Conservation (phyloP, 2,888 invertebrate genomes). For the Plagodis dolabraria region DNA sequence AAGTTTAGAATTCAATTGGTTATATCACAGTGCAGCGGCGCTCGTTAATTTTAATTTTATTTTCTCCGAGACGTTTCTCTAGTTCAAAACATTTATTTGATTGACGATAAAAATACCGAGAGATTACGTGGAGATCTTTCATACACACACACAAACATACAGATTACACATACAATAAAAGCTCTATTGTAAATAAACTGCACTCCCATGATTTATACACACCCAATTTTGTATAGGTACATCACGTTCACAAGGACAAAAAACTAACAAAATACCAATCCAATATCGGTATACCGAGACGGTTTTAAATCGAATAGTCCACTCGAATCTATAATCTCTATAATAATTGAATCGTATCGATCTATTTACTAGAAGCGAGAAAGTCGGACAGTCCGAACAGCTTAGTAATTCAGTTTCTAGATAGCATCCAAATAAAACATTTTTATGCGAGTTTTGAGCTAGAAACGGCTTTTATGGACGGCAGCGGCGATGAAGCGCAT, state of each 20-base stretch:
- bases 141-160: slow-evolving; percentile 9
- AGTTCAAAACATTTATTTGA: slow-evolving; percentile 21
- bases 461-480: not conserved
- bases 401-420: slow-evolving; percentile 15
- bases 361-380: slow-evolving; percentile 16
- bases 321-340: slow-evolving; percentile 4
- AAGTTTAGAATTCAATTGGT: slow-evolving; percentile 24
- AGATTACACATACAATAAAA: not conserved
- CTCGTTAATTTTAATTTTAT: slow-evolving; percentile 14
- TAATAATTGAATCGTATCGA: slow-evolving; percentile 9
- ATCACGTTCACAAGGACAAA: slow-evolving; percentile 5
- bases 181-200: not conserved
- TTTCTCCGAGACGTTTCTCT: slow-evolving; percentile 2
- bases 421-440: slow-evolving; percentile 13
- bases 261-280: slow-evolving; percentile 14
- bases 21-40: slow-evolving; percentile 19
- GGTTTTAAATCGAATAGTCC: slow-evolving; percentile 8
- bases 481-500: slow-evolving; percentile 7
- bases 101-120: slow-evolving; percentile 24
- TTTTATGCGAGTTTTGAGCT: slow-evolving; percentile 4
- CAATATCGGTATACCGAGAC: slow-evolving; percentile 5
- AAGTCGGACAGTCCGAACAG: not conserved
- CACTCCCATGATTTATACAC: not conserved
- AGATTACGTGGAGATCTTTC: not conserved
- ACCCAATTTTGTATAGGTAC: not conserved